Evolutionary conservation across 2,888 invertebrate species (phyloP), one percentile per base, ranked within the genome.

Genomic region (Plagodis dolabraria): DNA sequence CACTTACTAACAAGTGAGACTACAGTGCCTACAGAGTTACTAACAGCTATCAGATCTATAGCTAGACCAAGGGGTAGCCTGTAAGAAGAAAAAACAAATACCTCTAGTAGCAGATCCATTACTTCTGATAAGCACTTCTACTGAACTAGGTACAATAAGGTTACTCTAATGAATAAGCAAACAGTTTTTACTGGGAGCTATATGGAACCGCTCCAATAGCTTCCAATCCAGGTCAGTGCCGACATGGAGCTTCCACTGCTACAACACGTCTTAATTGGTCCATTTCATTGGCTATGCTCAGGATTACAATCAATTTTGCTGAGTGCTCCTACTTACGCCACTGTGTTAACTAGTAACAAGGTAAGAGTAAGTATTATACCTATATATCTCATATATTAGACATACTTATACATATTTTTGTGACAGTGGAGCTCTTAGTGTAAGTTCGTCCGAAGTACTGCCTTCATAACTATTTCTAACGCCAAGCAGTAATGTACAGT

Each of bases 221-320:
- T 22, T 22, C 43, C 36, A 44, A 62, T 45, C n/a, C 43, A 48
- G 57, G 53, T 56, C 52, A 53, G 42, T 10, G 10, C 10, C 11
- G 34, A 12, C 38, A 22, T 22, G 22, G 22, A 22, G 22, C 22
- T 22, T 22, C 22, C 50, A 8, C 44, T 34, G 7, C 47, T 48
- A 7, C 53, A 36, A 7, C 53, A 36, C 22, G 11, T n/a, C 47
- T 53, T 69, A 64, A 71, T 72, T 65, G 57, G 63, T 63, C 67
- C 63, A 57, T 69, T 64, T 57, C 61, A 68, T 65, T 64, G 64
- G 57, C 51, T 60, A 61, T 58, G 56, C 56, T 49, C 63, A 59
- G 64, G 67, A 70, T 69, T 67, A 67, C 68, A 70, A 70, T 72
- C 69, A 70, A 71, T 74, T 75, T 64, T 33, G 57, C 34, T 50